phyloP scores from a whole-genome alignment of 1,140 invertebrate species.

The Asobara japonica region DNA sequence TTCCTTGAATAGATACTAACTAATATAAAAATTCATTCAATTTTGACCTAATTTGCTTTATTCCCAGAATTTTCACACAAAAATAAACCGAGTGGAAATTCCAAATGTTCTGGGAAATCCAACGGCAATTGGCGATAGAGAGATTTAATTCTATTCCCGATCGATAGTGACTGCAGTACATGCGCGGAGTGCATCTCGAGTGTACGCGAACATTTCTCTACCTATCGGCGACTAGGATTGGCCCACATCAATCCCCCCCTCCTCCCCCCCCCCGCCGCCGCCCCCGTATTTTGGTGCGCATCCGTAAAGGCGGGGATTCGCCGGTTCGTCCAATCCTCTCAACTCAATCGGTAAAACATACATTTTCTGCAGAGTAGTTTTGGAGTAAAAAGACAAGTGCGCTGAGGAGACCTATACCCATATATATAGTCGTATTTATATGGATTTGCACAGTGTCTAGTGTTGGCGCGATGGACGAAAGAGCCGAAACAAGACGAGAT shows the following conservation, averaged over 20 bases:
- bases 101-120: not conserved
- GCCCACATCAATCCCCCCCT: slow-evolving; percentile 27
- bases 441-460: no score
- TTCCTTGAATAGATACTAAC: no score
- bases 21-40: no score
- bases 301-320: slow-evolving; percentile 58
- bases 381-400: not conserved
- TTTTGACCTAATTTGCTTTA: no score
- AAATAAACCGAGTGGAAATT: not conserved
- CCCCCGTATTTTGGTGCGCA: slow-evolving; percentile 21
- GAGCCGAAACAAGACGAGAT: no score
- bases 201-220: not conserved
- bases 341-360: slow-evolving; percentile 33
- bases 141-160: not conserved
- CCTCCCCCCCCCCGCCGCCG: slow-evolving; percentile 27
- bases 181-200: slow-evolving; percentile 16
- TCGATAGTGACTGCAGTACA: slow-evolving; percentile 7
- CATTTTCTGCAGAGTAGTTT: not conserved
- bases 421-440: no score
- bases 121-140: no score
- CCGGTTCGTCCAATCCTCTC: slow-evolving; percentile 58
- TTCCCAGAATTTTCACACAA: not conserved
- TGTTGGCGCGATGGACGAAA: no score
- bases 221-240: slow-evolving; percentile 30
- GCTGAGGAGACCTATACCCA: no score